These are phyloP conservation scores for Aspidapion aeneum DNA, from an alignment of 2,888 invertebrate genomes.

Conservation along the genomic window DNA sequence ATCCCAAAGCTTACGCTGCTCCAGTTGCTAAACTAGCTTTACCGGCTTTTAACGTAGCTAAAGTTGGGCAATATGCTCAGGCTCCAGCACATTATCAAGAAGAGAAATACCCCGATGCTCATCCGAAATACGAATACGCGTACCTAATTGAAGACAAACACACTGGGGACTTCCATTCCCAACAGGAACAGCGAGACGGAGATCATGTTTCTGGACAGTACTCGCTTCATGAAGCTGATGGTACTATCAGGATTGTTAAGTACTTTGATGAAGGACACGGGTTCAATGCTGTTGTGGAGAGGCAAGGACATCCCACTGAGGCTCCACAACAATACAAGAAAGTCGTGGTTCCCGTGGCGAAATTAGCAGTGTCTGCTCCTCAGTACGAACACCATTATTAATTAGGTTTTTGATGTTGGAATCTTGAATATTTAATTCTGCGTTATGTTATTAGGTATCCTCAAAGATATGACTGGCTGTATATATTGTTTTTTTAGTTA, in stretches of 20 bases:
- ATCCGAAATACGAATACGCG: constrained; percentile 72
- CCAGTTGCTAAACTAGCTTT: constrained; percentile 18
- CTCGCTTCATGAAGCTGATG: constrained; percentile 69
- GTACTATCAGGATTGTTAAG: constrained; percentile 64
- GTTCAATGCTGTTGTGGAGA: constrained; percentile 58
- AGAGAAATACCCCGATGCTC: constrained; percentile 51
- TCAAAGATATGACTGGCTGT: not conserved
- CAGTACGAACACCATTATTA: constrained; percentile 8
- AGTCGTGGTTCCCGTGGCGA: constrained; percentile 12
- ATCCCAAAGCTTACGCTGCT: constrained; percentile 13
- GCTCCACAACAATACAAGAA: constrained; percentile 22
- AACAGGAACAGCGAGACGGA: constrained; percentile 68
- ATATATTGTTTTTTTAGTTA: not conserved
- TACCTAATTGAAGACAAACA: constrained; percentile 73
- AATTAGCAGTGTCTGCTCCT: constrained; percentile 13
- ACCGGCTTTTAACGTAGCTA: not conserved
- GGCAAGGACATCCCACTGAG: constrained; percentile 48
- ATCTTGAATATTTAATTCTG: too few relatives aligned
- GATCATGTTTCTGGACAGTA: constrained; percentile 73
- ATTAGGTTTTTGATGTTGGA: too few relatives aligned
- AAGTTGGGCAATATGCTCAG: not conserved
- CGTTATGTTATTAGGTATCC: too few relatives aligned
- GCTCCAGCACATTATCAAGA: constrained; percentile 2
- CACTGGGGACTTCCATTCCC: constrained; percentile 69
- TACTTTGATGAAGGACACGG: constrained; percentile 72